These are phyloP conservation scores for Ichneumon xanthorius DNA, from an alignment of 2,888 invertebrate species.

Conservation along the genomic window DNA sequence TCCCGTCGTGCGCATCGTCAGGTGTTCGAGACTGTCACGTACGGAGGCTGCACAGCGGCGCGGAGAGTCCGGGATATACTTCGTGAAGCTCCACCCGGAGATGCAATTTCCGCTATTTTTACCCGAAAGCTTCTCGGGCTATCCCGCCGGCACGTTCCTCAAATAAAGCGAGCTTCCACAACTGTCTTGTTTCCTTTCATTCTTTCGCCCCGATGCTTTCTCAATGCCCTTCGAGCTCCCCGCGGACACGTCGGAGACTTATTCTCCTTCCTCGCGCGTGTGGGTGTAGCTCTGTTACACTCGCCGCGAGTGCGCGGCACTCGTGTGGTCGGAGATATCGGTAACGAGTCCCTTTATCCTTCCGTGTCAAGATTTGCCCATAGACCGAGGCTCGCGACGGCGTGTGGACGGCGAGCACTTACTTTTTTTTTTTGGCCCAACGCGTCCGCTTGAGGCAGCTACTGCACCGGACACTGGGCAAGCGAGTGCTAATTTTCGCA, in stretches of 20 bases:
- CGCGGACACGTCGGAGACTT: constrained; percentile 44
- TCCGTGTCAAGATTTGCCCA: neutral
- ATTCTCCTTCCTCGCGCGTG: constrained; percentile 11
- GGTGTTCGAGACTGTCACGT: constrained; percentile 81
- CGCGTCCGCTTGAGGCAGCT: no score
- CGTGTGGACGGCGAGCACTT: no score
- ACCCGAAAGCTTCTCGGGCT: constrained; percentile 83
- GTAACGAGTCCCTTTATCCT: constrained; percentile 2
- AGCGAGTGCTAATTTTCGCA: no score
- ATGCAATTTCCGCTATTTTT: constrained; percentile 85
- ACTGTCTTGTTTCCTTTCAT: constrained; percentile 34
- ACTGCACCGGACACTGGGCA: no score
- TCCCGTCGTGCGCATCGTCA: constrained; percentile 60
- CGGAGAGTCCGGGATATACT: neutral
- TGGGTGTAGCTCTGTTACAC: neutral
- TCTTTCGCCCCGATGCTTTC: constrained; percentile 36
- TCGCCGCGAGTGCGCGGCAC: neutral
- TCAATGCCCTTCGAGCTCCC: constrained; percentile 43
- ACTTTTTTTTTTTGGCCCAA: no score
- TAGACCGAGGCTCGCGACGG: no score
- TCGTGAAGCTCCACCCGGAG: constrained; percentile 73
- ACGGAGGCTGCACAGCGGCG: constrained; percentile 78
- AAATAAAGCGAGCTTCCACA: constrained; percentile 79
- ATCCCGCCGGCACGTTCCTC: constrained; percentile 83
- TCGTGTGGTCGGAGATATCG: constrained; percentile 14